phyloP scores from a whole-genome alignment of 2,797 vertebrate genomes.

The Hirundo rustica region DNA sequence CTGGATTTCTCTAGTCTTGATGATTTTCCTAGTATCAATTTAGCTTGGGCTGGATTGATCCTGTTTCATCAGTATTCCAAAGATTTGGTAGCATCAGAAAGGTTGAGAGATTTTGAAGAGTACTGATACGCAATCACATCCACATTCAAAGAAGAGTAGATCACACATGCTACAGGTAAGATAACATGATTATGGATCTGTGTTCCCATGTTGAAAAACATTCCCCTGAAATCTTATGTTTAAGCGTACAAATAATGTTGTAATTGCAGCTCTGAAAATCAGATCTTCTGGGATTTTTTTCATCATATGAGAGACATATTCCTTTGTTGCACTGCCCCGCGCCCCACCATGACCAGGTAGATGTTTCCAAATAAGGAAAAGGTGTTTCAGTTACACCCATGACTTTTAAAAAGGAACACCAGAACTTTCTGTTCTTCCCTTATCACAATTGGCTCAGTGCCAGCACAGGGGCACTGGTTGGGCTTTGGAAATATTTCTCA shows the following conservation, averaged over 20 bases:
- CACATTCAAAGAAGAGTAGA: neutral
- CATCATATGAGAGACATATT: neutral
- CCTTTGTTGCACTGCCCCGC: neutral
- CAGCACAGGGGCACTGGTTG: no score
- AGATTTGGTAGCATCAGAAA: neutral
- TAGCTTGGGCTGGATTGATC: neutral
- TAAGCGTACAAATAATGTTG: neutral
- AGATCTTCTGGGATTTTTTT: neutral
- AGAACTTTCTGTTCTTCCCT: no score
- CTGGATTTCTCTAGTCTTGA: neutral
- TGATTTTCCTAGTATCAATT: neutral
- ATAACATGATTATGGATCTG: neutral
- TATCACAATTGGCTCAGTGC: no score
- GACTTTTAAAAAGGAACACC: no score
- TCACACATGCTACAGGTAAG: neutral
- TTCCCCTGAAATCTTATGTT: neutral
- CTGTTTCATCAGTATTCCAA: neutral
- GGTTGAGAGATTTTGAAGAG: neutral
- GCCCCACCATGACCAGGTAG: no score
- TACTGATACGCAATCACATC: neutral
- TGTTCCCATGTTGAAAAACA: neutral
- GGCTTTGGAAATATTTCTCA: no score
- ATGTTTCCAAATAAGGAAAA: no score
- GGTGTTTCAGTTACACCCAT: no score
- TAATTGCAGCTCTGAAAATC: neutral